phyloP scores from a whole-genome alignment of 2,797 vertebrate genomes.

The Spinus pinus region DNA sequence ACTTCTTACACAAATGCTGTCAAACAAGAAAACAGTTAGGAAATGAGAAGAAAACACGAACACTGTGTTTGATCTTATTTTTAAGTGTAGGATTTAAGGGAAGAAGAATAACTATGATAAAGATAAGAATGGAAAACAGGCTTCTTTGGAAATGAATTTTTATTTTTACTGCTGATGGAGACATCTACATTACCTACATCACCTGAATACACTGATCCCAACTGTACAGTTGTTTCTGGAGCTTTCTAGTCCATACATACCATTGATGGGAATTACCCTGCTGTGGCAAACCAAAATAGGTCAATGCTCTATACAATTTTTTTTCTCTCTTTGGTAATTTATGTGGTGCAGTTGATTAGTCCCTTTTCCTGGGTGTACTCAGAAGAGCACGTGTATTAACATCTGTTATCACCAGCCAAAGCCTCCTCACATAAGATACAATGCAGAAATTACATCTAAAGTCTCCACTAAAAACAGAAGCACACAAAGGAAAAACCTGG shows the following conservation, averaged over 20 bases:
- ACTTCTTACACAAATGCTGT: slow-evolving; percentile 53
- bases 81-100: slow-evolving; percentile 45
- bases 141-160: not conserved
- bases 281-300: not conserved
- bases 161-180: not conserved
- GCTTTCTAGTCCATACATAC: not conserved
- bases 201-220: not conserved
- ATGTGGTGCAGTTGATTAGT: not conserved
- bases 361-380: not conserved
- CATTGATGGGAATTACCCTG: not conserved
- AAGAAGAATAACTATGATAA: not conserved
- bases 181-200: not conserved
- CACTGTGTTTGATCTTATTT: slow-evolving; percentile 54
- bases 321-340: not conserved
- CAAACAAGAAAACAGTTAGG: slow-evolving; percentile 43
- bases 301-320: not conserved
- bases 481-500: not conserved
- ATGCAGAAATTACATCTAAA: not conserved
- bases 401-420: not conserved
- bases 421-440: not conserved
- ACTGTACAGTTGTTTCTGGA: not conserved
- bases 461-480: not conserved
- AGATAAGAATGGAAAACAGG: not conserved
- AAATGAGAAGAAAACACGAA: slow-evolving; percentile 47
- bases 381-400: not conserved